phyloP scores from a whole-genome alignment of 2,888 invertebrate genomes.

The Esperia sulphurella region DNA sequence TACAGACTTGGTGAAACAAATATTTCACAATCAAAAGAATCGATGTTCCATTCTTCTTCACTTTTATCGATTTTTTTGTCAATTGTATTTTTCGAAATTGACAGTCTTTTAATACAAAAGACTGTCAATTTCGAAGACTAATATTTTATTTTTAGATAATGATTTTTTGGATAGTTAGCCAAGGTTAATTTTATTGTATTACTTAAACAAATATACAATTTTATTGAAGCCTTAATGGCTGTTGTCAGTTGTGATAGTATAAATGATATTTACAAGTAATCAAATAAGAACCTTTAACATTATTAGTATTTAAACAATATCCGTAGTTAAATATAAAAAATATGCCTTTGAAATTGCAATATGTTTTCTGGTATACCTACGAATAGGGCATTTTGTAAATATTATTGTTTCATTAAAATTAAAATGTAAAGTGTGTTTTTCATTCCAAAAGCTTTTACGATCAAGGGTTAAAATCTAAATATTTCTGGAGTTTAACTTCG shows the following conservation, averaged over 20 bases:
- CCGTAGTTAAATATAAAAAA: conserved; percentile 10
- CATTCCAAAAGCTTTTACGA: neutral
- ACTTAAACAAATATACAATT: too few relatives aligned
- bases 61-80: too few relatives aligned
- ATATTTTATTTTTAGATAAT: too few relatives aligned
- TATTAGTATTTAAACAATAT: conserved; percentile 15
- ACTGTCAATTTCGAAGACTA: too few relatives aligned
- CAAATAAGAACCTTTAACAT: conserved; percentile 6
- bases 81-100: too few relatives aligned
- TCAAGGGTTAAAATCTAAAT: neutral
- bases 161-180: too few relatives aligned
- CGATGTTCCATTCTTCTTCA: too few relatives aligned
- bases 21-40: too few relatives aligned
- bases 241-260: conserved; percentile 36
- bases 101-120: too few relatives aligned
- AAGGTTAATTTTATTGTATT: too few relatives aligned
- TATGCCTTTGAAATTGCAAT: neutral
- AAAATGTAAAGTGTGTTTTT: neutral
- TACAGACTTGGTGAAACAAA: too few relatives aligned
- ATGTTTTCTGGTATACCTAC: neutral
- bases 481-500: neutral
- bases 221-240: conserved; percentile 12
- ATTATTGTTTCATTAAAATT: conserved; percentile 14
- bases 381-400: conserved; percentile 18
- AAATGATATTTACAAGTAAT: conserved; percentile 10